Conservation (phyloP, 2,113 vertebrate species). For the western clawed frog (Xenopus tropicalis) region UCB_Xtro_10.0 CM004452.2:10338001-10338500, state of each 20-base stretch:
- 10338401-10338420: not conserved
- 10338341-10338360: not conserved
- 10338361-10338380: not conserved
- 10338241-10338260: not conserved
- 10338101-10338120: no score
- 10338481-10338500: not conserved
- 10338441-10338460: no score
- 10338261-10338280: not conserved
- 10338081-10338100: no score
- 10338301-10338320: no score
- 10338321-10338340: not conserved
- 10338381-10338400: not conserved
- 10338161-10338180: not conserved
- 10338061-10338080: no score
- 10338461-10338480: not conserved
- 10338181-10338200: not conserved
- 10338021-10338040: not conserved
- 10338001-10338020: conserved; percentile 12
- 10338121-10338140: no score
- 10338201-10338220: not conserved
- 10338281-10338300: not conserved
- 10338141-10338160: no score
- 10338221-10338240: no score
- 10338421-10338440: no score
- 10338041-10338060: no score